phyloP scores from a whole-genome alignment of 2,797 vertebrate species.

The Galago senegalensis region DNA sequence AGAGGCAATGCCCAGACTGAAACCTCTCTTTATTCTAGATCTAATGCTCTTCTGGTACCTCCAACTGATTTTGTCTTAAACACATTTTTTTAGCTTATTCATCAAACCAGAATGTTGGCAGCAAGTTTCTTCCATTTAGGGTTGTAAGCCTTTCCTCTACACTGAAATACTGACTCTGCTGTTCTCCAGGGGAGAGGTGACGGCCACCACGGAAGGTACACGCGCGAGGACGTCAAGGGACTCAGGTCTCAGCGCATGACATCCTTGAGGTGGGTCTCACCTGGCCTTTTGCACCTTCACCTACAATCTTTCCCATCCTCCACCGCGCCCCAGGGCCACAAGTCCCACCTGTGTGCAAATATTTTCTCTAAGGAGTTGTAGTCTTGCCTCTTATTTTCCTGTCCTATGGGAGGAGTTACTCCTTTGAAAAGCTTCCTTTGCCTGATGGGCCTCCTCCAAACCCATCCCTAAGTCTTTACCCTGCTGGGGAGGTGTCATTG shows the following conservation, averaged over 20 bases:
- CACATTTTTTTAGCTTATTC: conserved; percentile 20
- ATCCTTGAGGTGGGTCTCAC: background rate
- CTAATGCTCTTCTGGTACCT: background rate
- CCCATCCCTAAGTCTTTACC: background rate
- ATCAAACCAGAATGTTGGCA: background rate
- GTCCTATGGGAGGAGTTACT: background rate
- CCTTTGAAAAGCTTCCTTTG: background rate
- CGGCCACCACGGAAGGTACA: background rate
- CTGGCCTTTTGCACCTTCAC: background rate
- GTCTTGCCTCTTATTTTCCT: background rate
- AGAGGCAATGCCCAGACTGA: background rate
- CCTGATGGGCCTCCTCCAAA: background rate
- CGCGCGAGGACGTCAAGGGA: background rate
- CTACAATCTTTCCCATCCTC: background rate
- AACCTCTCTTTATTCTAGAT: background rate
- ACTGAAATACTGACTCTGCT: background rate
- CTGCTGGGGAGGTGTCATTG: background rate
- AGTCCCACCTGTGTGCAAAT: background rate
- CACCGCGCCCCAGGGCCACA: background rate
- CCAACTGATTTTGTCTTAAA: background rate
- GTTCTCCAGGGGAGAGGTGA: background rate
- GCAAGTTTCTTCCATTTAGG: background rate
- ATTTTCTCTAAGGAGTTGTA: background rate
- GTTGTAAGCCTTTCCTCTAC: background rate
- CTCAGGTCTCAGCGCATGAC: background rate